A percentile compares a stretch with the other conserved stretches of the same genome.
phyloP scores from a whole-genome alignment of 2,888 invertebrate genomes.

The Altica lythri region DNA sequence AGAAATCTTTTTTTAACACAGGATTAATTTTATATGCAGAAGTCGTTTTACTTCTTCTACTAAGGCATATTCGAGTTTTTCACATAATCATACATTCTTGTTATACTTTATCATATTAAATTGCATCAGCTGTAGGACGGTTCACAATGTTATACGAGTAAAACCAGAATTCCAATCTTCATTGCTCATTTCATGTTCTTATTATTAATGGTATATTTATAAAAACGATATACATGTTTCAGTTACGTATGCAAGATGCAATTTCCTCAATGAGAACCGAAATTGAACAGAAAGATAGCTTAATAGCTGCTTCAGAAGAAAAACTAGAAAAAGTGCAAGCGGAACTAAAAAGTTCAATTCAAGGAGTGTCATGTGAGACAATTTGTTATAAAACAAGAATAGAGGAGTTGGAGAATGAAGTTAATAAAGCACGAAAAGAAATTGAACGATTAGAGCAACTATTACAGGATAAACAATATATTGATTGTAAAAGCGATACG shows the following conservation, averaged over 20 bases:
- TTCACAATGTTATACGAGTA: too few species aligned
- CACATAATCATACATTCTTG: too few species aligned
- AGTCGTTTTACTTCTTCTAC: too few species aligned
- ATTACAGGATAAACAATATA: slow-evolving; percentile 33
- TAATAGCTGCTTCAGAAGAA: slow-evolving; percentile 50
- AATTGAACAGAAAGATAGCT: slow-evolving; percentile 49
- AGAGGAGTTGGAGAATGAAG: slow-evolving; percentile 39
- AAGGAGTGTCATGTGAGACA: slow-evolving; percentile 46
- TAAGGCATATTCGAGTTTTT: too few species aligned
- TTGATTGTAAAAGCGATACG: slow-evolving; percentile 22
- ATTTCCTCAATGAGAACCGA: slow-evolving; percentile 46
- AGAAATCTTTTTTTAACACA: too few species aligned
- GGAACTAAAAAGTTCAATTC: slow-evolving; percentile 48
- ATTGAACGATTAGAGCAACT: slow-evolving; percentile 36
- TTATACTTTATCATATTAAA: too few species aligned
- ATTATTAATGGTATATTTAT: too few species aligned
- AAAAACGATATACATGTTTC: too few species aligned
- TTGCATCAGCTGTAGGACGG: too few species aligned
- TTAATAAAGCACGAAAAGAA: slow-evolving; percentile 36
- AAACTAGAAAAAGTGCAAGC: slow-evolving; percentile 48
- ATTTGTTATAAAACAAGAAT: slow-evolving; percentile 45
- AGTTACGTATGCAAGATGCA: slow-evolving; percentile 31
- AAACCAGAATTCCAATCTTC: too few species aligned
- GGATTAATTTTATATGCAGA: too few species aligned
- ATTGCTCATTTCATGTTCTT: too few species aligned